Percentiles rank a stretch among this genome's conserved stretches.
phyloP scores from a whole-genome alignment of 2,113 vertebrate species.

The Tympanuchus pallidicinctus region DNA sequence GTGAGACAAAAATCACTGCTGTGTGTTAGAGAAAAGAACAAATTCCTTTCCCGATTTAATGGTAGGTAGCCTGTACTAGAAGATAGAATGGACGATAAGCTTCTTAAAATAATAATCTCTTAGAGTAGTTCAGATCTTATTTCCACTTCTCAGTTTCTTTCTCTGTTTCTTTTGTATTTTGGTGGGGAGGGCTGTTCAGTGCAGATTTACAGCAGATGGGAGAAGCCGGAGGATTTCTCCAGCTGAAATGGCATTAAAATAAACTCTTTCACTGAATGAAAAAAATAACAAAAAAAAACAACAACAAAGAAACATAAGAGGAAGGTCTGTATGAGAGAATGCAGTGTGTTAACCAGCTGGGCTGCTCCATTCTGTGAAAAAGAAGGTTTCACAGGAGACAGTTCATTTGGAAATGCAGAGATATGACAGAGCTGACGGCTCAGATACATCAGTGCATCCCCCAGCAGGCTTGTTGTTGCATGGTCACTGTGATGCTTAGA shows the following conservation, averaged over 20 bases:
- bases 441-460: not conserved
- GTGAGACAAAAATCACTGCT: not conserved
- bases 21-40: not conserved
- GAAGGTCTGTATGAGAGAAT: not conserved
- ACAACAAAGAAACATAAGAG: not conserved
- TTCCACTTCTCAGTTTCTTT: not conserved
- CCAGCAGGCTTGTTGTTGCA: not conserved
- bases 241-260: conserved; percentile 23
- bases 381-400: not conserved
- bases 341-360: not conserved
- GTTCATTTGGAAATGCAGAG: not conserved
- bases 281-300: not conserved
- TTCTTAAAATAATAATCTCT: not conserved
- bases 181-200: not conserved
- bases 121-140: not conserved
- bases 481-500: not conserved
- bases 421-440: not conserved
- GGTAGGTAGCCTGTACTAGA: not conserved
- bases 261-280: not conserved
- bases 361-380: not conserved
- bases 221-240: not conserved
- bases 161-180: not conserved
- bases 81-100: not conserved
- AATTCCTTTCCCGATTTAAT: not conserved
- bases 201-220: not conserved